These are phyloP conservation scores for Acanthiza pusilla DNA, from an alignment of 2,797 vertebrate species.

Conservation along the genomic window DNA sequence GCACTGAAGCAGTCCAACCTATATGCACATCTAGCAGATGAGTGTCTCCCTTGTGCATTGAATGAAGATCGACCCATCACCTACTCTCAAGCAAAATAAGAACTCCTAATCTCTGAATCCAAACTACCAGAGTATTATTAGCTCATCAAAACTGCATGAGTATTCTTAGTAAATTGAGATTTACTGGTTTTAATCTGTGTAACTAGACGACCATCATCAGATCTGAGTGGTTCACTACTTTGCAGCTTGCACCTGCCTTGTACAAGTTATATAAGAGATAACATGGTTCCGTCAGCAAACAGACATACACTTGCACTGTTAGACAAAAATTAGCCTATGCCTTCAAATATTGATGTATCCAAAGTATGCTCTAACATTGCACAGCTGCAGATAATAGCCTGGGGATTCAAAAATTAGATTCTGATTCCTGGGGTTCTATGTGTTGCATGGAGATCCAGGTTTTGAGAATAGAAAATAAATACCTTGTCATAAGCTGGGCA, in stretches of 20 bases:
- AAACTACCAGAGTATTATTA: not conserved
- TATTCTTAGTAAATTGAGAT: not conserved
- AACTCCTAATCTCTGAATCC: not conserved
- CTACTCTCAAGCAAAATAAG: not conserved
- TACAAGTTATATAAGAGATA: not conserved
- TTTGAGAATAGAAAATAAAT: not conserved
- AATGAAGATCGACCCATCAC: not conserved
- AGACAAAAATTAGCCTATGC: not conserved
- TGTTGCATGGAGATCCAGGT: not conserved
- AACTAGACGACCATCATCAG: not conserved
- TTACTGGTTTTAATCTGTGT: not conserved
- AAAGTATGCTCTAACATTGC: not conserved
- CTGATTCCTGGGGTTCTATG: not conserved
- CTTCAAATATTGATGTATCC: not conserved
- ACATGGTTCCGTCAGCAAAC: not conserved
- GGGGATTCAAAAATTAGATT: not conserved
- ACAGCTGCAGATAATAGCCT: not conserved
- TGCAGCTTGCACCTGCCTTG: not conserved
- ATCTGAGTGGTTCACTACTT: not conserved
- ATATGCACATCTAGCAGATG: rapidly evolving
- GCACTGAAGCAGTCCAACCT: not conserved
- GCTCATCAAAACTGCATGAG: not conserved
- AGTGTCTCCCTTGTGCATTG: not conserved
- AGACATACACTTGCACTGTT: not conserved
- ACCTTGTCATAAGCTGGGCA: not conserved